Evolutionary conservation across 2,113 vertebrate genomes (phyloP).

Genomic region (Ifrita kowaldi): DNA sequence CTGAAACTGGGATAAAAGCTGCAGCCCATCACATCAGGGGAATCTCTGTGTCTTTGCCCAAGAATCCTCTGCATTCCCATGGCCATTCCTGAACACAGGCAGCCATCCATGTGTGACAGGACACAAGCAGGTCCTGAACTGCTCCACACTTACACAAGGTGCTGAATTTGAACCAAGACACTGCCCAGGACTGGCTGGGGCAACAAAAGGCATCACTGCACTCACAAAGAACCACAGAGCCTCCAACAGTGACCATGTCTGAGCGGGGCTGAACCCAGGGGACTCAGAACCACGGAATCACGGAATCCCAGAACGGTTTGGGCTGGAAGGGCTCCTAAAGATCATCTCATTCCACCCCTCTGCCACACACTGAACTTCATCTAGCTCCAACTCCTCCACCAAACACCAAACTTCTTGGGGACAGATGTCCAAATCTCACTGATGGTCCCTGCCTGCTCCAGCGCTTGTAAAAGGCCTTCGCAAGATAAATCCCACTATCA

Average conservation of each 20-base stretch:
- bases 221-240: neutral
- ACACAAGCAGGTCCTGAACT: neutral
- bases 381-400: neutral
- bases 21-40: neutral
- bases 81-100: neutral
- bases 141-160: neutral
- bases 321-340: neutral
- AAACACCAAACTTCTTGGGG: neutral
- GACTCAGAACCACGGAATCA: neutral
- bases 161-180: neutral
- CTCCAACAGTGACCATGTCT: neutral
- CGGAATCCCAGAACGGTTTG: neutral
- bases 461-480: rapidly evolving
- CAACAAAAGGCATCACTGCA: neutral
- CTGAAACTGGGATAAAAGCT: neutral
- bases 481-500: neutral
- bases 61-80: neutral
- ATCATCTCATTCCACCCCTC: neutral
- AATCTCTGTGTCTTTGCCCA: neutral
- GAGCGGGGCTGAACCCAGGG: neutral
- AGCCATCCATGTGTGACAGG: neutral
- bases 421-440: neutral
- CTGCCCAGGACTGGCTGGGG: neutral
- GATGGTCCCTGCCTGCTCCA: neutral
- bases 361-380: neutral